Percentiles rank a stretch among this genome's conserved stretches.
Conservation (phyloP, 2,797 vertebrate genomes). For the Anabacerthia variegaticeps region DNA sequence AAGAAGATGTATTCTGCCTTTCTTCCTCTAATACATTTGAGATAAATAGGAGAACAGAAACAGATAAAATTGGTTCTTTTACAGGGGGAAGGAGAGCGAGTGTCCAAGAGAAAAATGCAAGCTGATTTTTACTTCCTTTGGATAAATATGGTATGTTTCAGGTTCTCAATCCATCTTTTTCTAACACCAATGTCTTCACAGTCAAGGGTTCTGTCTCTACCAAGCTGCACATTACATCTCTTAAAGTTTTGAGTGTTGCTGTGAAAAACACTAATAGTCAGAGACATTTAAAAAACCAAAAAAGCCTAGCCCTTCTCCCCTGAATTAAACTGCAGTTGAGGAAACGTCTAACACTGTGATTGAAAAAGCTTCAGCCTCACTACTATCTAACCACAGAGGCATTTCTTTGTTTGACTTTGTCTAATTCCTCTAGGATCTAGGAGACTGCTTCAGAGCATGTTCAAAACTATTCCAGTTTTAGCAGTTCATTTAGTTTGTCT, state of each 20-base stretch:
- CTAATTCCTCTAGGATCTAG: constrained; percentile 14
- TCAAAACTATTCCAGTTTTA: constrained; percentile 32
- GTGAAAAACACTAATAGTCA: neutral
- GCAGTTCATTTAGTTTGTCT: constrained; percentile 35
- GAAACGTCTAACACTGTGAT: neutral
- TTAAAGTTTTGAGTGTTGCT: neutral
- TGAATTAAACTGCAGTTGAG: neutral
- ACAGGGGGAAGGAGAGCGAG: neutral
- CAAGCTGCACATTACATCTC: neutral
- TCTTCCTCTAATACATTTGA: constrained; percentile 39
- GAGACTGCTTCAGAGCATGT: neutral
- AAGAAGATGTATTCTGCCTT: constrained; percentile 36
- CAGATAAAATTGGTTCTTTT: constrained; percentile 37
- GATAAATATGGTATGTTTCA: neutral
- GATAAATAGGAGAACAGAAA: constrained; percentile 49
- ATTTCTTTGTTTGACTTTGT: constrained; percentile 31
- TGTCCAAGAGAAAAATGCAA: neutral
- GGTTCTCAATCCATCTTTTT: constrained; percentile 7
- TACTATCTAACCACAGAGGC: constrained; percentile 1
- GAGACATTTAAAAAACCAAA: neutral
- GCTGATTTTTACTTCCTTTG: constrained; percentile 5
- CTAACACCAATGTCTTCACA: neutral
- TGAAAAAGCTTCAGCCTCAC: neutral
- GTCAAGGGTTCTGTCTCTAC: neutral
- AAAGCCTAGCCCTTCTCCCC: neutral